Base-by-base conservation (phyloP, 2,113 vertebrate genomes). In the Columbina picui region DNA sequence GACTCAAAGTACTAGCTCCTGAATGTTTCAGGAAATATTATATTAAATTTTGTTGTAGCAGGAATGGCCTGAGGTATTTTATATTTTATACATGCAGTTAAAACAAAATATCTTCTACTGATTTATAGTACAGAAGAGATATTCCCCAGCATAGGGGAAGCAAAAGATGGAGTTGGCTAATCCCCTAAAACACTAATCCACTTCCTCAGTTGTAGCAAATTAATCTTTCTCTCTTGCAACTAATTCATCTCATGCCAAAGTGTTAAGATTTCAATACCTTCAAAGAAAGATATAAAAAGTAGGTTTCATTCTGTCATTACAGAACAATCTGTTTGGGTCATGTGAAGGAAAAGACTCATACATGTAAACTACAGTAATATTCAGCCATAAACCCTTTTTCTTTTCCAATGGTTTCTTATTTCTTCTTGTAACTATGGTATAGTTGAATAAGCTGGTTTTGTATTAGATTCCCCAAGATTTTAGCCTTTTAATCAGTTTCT, bases 21-120 rank as follows among this genome's bases (percentile, higher is more conserved):
- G 52, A 71, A 82, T 50, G 20, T 82, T 89, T 89, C 91, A 87
- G 52, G 27, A 95, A 60, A 29, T 65, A 76, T 94, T 71, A n/a
- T 81, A 6, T 64, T 87, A 50, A 41, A 3, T 1, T 64, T 63
- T 78, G 2, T 4, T 12, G 43, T 38, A 71, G 56, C 30, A 94
- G 78, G 59, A 79, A 73, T 79, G 39, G 30, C 9, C 49, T 69
- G 49, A 85, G 82, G 91, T 87, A 84, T 53, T 87, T 93, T 13
- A 45, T 79, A 61, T 83, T 86, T 89, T 68, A 69, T 60, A 9
- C 13, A 30, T 59, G 50, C n/a, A 34, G 12, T 73, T 87, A 89
- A 91, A 87, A 47, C 21, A 70, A 94, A 86, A 52, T 43, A 45
- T 71, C 15, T 61, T 64, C 59, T 75, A 45, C 13, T 91, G 49